A percentile compares a stretch with the other conserved stretches of the same genome.
These are phyloP conservation scores for Galerucella nymphaeae DNA, from an alignment of 2,888 invertebrate genomes.

Conservation along the genomic window DNA sequence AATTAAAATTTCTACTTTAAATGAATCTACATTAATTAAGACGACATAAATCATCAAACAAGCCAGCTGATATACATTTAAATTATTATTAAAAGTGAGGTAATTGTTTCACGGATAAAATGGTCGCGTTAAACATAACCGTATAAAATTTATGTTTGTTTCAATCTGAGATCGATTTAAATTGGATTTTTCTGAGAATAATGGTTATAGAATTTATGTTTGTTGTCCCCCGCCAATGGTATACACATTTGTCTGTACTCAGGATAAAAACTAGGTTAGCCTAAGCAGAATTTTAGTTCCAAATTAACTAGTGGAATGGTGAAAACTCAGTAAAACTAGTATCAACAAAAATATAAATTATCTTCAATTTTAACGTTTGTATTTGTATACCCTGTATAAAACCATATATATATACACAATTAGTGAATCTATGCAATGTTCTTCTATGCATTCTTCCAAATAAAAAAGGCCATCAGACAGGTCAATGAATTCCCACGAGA, in stretches of 20 bases:
- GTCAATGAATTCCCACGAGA: slow-evolving; percentile 51
- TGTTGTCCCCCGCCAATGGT: too few species aligned
- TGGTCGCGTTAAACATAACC: not conserved
- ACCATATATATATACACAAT: slow-evolving; percentile 37
- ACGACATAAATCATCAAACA: not conserved
- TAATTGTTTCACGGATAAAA: not conserved
- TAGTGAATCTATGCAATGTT: slow-evolving; percentile 39
- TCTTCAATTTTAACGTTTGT: not conserved
- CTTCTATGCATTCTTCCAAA: slow-evolving; percentile 39
- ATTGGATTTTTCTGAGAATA: too few species aligned
- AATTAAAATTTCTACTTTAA: slow-evolving; percentile 7
- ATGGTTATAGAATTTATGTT: too few species aligned
- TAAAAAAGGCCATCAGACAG: slow-evolving; percentile 43
- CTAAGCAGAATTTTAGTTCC: too few species aligned
- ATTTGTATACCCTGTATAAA: not conserved
- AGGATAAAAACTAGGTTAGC: too few species aligned
- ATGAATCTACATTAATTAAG: not conserved
- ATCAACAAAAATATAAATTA: too few species aligned
- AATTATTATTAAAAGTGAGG: not conserved
- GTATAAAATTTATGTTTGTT: too few species aligned
- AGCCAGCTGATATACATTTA: not conserved
- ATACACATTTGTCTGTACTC: too few species aligned
- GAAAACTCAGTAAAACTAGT: too few species aligned
- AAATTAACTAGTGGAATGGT: too few species aligned
- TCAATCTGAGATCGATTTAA: too few species aligned